Conservation (phyloP, 2,797 vertebrate genomes). For the Diplodus puntazzo region DNA sequence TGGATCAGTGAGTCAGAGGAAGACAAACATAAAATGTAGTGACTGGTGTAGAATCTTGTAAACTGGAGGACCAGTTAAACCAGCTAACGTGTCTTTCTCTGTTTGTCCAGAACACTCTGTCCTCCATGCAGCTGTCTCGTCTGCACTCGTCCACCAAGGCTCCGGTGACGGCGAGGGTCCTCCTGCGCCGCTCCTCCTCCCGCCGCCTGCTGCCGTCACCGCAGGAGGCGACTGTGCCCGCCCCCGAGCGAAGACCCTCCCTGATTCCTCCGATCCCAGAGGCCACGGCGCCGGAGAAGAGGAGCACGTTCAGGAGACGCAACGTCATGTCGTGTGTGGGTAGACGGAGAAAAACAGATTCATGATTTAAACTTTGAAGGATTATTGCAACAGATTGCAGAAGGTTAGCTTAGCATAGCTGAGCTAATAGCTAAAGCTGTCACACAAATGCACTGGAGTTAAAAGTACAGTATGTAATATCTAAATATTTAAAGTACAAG, state of each 20-base stretch:
- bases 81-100: background rate
- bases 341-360: background rate
- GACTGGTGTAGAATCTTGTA: too few species aligned
- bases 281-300: slow-evolving; percentile 75
- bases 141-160: slow-evolving; percentile 79
- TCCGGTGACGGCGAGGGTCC: slow-evolving; percentile 82
- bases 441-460: too few species aligned
- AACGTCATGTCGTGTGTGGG: slow-evolving; percentile 88
- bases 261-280: slow-evolving; percentile 84
- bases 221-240: slow-evolving; percentile 51
- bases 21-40: too few species aligned
- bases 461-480: too few species aligned
- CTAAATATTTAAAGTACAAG: too few species aligned
- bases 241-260: slow-evolving; percentile 66
- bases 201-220: slow-evolving; percentile 78
- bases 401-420: too few species aligned
- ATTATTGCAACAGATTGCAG: too few species aligned
- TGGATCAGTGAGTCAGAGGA: background rate
- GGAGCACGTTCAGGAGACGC: slow-evolving; percentile 86
- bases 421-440: too few species aligned
- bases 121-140: slow-evolving; percentile 82
- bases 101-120: slow-evolving; percentile 82
- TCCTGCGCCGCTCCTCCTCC: slow-evolving; percentile 78
- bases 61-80: background rate
- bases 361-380: too few species aligned